These are phyloP conservation scores for Pachliopta kotzebuea DNA, from an alignment of 2,888 invertebrate species.

Conservation along the genomic window DNA sequence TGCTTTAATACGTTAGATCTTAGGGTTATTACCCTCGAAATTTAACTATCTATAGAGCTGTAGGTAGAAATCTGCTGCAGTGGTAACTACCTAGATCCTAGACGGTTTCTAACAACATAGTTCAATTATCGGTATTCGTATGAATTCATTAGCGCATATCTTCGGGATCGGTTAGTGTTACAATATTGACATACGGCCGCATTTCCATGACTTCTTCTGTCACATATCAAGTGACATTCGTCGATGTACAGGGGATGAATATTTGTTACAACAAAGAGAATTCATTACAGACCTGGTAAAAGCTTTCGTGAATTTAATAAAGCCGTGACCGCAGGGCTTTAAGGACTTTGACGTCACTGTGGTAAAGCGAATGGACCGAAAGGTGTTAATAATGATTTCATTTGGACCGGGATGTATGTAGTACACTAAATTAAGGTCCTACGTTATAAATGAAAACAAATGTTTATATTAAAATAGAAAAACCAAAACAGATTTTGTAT, in stretches of 20 bases:
- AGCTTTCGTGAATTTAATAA: constrained; percentile 31
- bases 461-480: neutral
- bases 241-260: constrained; percentile 30
- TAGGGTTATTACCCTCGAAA: too few relatives aligned
- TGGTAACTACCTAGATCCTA: neutral
- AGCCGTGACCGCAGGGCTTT: constrained; percentile 26
- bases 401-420: constrained; percentile 38
- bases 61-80: too few relatives aligned
- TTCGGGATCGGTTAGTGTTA: too few relatives aligned
- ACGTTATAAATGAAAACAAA: constrained; percentile 12
- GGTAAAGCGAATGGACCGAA: constrained; percentile 41
- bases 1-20: too few relatives aligned
- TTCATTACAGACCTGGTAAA: constrained; percentile 32
- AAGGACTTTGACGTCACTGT: constrained; percentile 30
- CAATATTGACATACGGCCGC: constrained; percentile 7
- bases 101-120: neutral
- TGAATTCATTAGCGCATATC: too few relatives aligned
- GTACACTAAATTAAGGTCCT: constrained; percentile 13
- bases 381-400: constrained; percentile 45
- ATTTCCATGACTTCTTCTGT: neutral
- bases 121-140: neutral
- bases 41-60: too few relatives aligned
- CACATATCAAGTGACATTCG: constrained; percentile 5
- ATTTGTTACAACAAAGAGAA: constrained; percentile 49
- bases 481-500: neutral